Evolutionary conservation across 2,113 vertebrate genomes (phyloP), one percentile per base, ranked within the genome.

Genomic region (Ivindomyrus marchei): DNA sequence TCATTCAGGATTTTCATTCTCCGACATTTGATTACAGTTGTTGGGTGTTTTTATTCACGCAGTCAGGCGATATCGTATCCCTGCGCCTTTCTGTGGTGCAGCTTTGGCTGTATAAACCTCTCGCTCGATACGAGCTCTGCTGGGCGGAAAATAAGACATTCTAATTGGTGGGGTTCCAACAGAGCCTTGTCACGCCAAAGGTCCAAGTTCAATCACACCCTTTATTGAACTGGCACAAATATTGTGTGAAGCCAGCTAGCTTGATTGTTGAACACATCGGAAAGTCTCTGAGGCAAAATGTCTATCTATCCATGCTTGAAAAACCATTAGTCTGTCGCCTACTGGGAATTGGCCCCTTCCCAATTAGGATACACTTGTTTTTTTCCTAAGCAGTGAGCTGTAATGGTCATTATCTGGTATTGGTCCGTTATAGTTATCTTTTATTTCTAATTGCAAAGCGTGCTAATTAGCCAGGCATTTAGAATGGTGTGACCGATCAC

Each of bases 181-280:
- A 53, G 85, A 56, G 83, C 15, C 31, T 87, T 39, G n/a, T 31
- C 17, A 52, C 31, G 17, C 85, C 0, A 1, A 87, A 87, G 50
- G 50, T 87, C 85, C 31, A 49, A 56, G 85, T 53, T 87, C 85
- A 53, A 24, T 53, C 46, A 15, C 50, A 56, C 85, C 85, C 85
- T 53, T 45, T 87, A 36, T 47, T 56, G 85, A 87, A 56, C 27
- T 56, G 85, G 50, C 27, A 87, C 85, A 87, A 87, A 87, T 87
- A 87, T 87, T 87, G 85, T 52, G 45, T 52, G 49, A 36, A 87
- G 15, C 47, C 49, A 8, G 50, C 50, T 36, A 56, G 50, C 85
- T 56, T 39, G 85, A 49, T 36, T 87, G 27, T 87, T 87, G 85
- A 87, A 87, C 50, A 53, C 50, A 56, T 87, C 85, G 50, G 85